phyloP scores from a whole-genome alignment of 2,797 vertebrate species.

The Podargus strigoides region DNA sequence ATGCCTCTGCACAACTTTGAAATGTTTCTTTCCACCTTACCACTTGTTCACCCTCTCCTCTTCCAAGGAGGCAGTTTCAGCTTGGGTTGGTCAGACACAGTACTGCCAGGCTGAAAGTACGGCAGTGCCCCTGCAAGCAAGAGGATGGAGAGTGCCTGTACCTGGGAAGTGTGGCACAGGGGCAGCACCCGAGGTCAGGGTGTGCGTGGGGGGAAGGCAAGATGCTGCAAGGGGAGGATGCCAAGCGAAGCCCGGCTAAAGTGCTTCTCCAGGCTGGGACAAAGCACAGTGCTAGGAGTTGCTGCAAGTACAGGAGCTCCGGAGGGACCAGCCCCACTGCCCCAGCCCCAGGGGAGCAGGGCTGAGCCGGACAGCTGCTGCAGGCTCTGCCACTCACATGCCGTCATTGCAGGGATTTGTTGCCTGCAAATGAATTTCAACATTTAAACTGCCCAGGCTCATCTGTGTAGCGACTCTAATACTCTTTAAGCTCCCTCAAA shows the following conservation, averaged over 20 bases:
- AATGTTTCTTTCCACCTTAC: not conserved
- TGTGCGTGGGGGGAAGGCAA: rapidly evolving
- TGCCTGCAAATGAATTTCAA: constrained; percentile 33
- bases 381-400: not conserved
- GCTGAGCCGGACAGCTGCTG: not conserved
- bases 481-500: constrained; percentile 39
- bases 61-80: not conserved
- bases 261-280: not conserved
- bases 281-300: not conserved
- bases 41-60: not conserved
- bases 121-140: not conserved
- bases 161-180: not conserved
- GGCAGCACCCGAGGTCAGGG: not conserved
- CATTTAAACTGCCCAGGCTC: not conserved
- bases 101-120: not conserved
- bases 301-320: not conserved
- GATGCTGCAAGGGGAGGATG: not conserved
- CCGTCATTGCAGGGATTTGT: constrained; percentile 4
- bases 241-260: not conserved
- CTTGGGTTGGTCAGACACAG: not conserved
- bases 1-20: not conserved
- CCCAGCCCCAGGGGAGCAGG: not conserved
- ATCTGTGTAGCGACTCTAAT: constrained; percentile 27
- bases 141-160: not conserved
- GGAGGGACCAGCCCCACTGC: not conserved